A percentile compares a stretch with the other conserved stretches of the same genome.
Conservation (phyloP, 2,113 vertebrate species). For the Arenaria interpres region DNA sequence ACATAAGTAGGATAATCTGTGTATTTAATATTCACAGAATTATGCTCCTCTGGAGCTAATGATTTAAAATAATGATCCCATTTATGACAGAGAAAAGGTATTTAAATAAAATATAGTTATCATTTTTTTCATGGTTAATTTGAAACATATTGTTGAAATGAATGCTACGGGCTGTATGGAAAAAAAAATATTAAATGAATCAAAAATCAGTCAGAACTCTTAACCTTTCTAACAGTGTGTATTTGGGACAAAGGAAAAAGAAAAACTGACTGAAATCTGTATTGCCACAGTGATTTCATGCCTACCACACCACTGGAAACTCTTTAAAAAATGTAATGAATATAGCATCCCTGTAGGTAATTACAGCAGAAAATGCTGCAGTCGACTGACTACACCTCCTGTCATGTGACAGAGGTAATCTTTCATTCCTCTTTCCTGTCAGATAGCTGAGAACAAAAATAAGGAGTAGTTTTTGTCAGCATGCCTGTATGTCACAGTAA, state of each 20-base stretch:
- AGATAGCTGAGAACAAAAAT: not conserved
- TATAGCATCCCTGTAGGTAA: not conserved
- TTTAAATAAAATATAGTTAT: not conserved
- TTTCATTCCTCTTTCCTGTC: not conserved
- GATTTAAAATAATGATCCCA: not conserved
- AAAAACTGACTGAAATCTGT: not conserved
- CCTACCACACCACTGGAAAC: not conserved
- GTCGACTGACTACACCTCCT: not conserved
- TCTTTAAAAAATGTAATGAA: not conserved
- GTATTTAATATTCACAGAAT: not conserved
- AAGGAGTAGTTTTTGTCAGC: not conserved
- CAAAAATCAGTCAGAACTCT: not conserved
- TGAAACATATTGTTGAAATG: not conserved
- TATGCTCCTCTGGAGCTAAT: not conserved
- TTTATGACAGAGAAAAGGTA: not conserved
- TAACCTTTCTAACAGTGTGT: not conserved
- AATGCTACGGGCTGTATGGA: not conserved
- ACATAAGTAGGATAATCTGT: not conserved
- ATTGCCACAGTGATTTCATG: not conserved
- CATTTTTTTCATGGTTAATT: not conserved
- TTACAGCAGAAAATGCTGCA: not conserved
- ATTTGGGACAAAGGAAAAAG: not conserved
- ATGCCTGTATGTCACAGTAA: not conserved
- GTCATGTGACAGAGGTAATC: not conserved
- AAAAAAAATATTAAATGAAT: not conserved